Evolutionary conservation across 2,113 vertebrate species (phyloP), one percentile per base, ranked within the genome.

Genomic region (Varanus salvator): DNA sequence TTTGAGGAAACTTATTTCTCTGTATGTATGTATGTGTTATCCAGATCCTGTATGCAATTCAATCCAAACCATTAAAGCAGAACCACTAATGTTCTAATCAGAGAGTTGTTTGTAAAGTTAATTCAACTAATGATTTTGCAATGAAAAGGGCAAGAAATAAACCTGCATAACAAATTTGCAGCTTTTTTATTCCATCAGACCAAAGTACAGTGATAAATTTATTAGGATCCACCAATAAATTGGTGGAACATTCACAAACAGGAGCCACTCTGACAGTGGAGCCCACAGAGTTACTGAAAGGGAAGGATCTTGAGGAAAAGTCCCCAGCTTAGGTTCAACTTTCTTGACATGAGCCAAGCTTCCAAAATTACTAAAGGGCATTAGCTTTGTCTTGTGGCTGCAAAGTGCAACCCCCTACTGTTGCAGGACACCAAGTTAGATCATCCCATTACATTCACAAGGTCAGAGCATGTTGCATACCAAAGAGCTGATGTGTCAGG

Each of bases 391-490:
- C 38, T 44, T 44, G 38, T 44, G 38, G 38, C 38, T 44, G 38
- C 38, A 44, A 44, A 44, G 38, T 44, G 38, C 38, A 44, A 44
- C 38, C 38, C 38, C 38, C 38, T 44, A 44, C 38, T 44, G 38
- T 44, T 44, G 38, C 38, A 44, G 38, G 38, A 44, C 38, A 44
- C 38, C 38, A 44, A 44, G 38, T 44, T 3, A 44, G 38, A 44
- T 44, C 38, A 44, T 44, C 38, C 38, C 38, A 44, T 90, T 87
- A 93, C 60, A 93, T 83, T 89, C 52, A 27, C 66, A 69, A 90
- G 44, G 91, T 68, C 91, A 90, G 57, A 44, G 84, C 12, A 92
- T 87, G 87, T 69, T 0, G 6, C 80, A 86, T 84, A 93, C 87
- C 0, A 19, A 91, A 80, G 87, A 90, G 52, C 77, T 89, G 92